Conservation (phyloP, 2,888 invertebrate genomes). For the Phlogophora meticulosa region DNA sequence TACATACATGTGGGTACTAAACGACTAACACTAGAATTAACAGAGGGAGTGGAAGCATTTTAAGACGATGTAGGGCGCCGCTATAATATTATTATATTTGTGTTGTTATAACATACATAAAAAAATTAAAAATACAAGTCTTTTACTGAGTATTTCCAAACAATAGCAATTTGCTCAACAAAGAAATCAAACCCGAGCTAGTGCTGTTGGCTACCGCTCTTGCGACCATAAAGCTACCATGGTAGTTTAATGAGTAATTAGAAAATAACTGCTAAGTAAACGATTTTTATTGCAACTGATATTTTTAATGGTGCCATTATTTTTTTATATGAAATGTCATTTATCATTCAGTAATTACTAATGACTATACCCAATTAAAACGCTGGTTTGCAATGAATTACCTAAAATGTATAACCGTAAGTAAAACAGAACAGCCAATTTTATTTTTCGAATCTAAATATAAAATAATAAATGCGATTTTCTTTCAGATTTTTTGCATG, state of each 20-base stretch:
- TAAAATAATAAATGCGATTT: not conserved
- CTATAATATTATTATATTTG: not conserved
- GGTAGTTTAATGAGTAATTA: constrained; percentile 18
- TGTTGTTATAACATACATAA: not conserved
- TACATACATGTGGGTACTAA: not conserved
- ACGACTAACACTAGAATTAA: not conserved
- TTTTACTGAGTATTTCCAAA: not conserved
- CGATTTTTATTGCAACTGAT: constrained; percentile 3
- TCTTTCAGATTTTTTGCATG: constrained; percentile 44
- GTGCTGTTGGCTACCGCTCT: not conserved
- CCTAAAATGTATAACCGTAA: constrained; percentile 31
- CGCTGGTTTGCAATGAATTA: constrained; percentile 11
- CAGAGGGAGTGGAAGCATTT: no score
- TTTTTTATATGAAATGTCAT: not conserved
- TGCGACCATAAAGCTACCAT: not conserved
- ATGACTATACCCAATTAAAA: constrained; percentile 25
- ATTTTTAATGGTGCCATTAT: constrained; percentile 28
- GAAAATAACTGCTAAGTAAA: constrained; percentile 23
- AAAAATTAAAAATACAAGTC: not conserved
- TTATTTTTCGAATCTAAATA: not conserved
- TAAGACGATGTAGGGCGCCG: no score
- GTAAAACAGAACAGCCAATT: constrained; percentile 2
- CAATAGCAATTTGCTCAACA: constrained; percentile 8
- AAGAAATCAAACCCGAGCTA: not conserved
- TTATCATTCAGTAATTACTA: constrained; percentile 8